These are phyloP conservation scores for Eupithecia vulgata DNA, from an alignment of 2,888 invertebrate species.

Conservation along the genomic window DNA sequence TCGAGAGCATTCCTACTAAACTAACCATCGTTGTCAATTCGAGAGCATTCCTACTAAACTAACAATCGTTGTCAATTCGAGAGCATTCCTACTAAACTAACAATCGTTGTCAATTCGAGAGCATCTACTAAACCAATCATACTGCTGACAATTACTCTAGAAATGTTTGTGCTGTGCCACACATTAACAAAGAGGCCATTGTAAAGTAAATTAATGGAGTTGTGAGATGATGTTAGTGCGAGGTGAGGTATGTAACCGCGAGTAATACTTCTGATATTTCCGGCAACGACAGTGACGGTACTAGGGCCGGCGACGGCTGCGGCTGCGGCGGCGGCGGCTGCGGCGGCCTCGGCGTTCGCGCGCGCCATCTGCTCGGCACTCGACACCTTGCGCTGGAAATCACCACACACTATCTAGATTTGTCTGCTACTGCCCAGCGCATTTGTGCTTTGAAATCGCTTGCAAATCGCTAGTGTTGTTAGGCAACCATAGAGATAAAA, in stretches of 20 bases:
- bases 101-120: not conserved
- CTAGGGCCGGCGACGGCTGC: constrained; percentile 52
- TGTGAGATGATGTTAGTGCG: not conserved
- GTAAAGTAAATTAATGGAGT: not conserved
- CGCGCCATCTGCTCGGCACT: constrained; percentile 89
- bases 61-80: not conserved
- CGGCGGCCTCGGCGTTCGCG: constrained; percentile 91
- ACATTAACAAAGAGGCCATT: not conserved
- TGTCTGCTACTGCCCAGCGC: no score
- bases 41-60: no score
- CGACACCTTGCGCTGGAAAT: constrained; percentile 19
- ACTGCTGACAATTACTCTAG: not conserved
- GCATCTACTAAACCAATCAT: not conserved
- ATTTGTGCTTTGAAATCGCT: no score
- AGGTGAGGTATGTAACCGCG: not conserved
- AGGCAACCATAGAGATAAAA: no score
- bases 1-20: no score
- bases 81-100: not conserved
- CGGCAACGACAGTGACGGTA: constrained; percentile 40
- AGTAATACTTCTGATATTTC: constrained; percentile 49
- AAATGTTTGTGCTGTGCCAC: not conserved
- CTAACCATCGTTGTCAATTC: no score
- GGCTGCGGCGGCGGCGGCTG: constrained; percentile 74
- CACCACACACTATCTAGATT: not conserved
- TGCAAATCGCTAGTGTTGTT: no score